Evolutionary conservation across 1,140 invertebrate species (phyloP).

Genomic region (Leptonema lineaticorne): DNA sequence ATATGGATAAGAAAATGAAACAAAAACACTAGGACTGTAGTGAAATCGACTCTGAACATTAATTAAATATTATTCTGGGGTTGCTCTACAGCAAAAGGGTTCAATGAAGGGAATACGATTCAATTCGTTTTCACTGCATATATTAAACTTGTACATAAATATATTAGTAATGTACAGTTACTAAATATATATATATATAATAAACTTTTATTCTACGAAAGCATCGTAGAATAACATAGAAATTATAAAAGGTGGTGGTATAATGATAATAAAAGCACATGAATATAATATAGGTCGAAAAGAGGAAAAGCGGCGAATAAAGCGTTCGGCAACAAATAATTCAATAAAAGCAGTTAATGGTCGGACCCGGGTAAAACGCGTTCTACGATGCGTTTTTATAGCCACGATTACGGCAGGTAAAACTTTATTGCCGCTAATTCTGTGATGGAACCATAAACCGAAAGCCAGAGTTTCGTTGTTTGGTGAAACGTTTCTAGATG

Average conservation of each 20-base stretch:
- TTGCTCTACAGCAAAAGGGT: background rate
- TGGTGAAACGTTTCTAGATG: too few species aligned
- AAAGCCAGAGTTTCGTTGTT: background rate
- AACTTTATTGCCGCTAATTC: constrained; percentile 36
- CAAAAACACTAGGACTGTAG: too few species aligned
- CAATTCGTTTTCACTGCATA: too few species aligned
- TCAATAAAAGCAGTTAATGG: constrained; percentile 34
- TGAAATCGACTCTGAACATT: too few species aligned
- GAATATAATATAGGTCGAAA: constrained; percentile 21
- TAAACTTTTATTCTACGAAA: background rate
- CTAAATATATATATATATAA: background rate
- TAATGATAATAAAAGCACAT: constrained; percentile 13
- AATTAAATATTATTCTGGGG: too few species aligned
- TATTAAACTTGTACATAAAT: too few species aligned
- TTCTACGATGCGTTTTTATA: constrained; percentile 23
- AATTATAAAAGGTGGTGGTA: background rate
- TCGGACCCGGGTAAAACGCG: constrained; percentile 2
- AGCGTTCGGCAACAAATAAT: constrained; percentile 31
- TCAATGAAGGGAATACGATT: background rate
- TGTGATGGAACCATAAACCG: constrained; percentile 25
- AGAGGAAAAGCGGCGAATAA: background rate
- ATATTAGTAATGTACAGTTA: background rate
- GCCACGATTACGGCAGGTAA: constrained; percentile 35
- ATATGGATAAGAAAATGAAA: too few species aligned
- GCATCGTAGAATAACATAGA: background rate